Conservation (phyloP, 2,113 vertebrate genomes). For the Proterorhinus semilunaris region DNA sequence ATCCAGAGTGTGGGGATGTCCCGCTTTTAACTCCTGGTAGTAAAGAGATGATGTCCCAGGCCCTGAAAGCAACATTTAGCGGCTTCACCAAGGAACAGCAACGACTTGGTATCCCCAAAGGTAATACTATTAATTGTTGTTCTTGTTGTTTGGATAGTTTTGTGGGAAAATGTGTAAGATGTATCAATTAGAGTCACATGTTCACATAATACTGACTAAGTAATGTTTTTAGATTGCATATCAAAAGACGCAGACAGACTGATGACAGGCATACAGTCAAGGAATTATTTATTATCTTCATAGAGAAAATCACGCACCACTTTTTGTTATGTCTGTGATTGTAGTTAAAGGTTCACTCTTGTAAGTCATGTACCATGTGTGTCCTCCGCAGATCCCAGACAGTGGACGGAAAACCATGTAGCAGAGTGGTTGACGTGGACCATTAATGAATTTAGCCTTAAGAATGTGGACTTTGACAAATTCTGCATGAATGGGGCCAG, state of each 20-base stretch:
- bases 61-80: constrained; percentile 94
- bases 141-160: constrained; percentile 21
- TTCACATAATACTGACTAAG: constrained; percentile 14
- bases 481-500: constrained; percentile 92
- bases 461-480: constrained; percentile 95
- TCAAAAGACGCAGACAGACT: constrained; percentile 29
- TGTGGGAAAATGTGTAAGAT: background rate
- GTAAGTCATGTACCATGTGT: background rate
- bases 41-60: constrained; percentile 99
- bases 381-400: constrained; percentile 84
- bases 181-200: constrained; percentile 8
- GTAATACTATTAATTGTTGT: constrained; percentile 62
- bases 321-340: background rate
- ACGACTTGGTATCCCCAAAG: constrained; percentile 94
- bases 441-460: constrained; percentile 96
- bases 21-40: constrained; percentile 96
- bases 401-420: constrained; percentile 95
- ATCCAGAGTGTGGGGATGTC: constrained; percentile 96
- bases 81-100: constrained; percentile 97
- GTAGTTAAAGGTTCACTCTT: background rate
- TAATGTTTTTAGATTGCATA: constrained; percentile 14
- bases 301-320: constrained; percentile 23
- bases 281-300: constrained; percentile 48
- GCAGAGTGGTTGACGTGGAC: constrained; percentile 97
- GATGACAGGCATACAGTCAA: constrained; percentile 33